phyloP scores from a whole-genome alignment of 2,888 invertebrate genomes.

The Cyclophora punctaria region DNA sequence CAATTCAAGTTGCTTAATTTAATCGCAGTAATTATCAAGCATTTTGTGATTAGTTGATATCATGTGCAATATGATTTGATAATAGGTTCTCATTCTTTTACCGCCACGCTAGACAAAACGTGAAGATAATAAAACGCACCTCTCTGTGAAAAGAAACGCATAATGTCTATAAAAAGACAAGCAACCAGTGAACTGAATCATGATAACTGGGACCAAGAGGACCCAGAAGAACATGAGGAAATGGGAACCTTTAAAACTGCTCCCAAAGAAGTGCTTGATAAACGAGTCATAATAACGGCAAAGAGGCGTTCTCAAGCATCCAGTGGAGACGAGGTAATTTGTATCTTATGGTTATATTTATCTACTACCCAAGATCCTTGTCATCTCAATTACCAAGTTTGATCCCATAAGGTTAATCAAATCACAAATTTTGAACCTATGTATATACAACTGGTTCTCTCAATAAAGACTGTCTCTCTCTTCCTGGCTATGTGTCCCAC shows the following conservation, averaged over 20 bases:
- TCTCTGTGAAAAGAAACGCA: slow-evolving; percentile 8
- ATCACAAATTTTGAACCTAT: neutral
- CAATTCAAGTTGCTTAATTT: too few species aligned
- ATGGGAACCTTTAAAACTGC: slow-evolving; percentile 81
- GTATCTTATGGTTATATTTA: too few species aligned
- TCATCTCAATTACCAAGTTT: too few species aligned
- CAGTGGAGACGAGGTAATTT: slow-evolving; percentile 38
- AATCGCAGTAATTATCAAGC: too few species aligned
- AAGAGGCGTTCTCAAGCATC: slow-evolving; percentile 72
- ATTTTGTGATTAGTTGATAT: too few species aligned
- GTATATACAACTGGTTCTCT: neutral
- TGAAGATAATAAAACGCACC: neutral
- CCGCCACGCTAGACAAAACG: slow-evolving; percentile 11
- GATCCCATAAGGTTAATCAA: neutral
- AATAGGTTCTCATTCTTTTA: neutral
- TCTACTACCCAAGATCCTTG: too few species aligned
- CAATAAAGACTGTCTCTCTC: neutral
- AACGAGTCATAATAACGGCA: slow-evolving; percentile 86
- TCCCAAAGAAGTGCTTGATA: slow-evolving; percentile 80
- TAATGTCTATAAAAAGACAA: slow-evolving; percentile 83
- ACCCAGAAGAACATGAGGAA: slow-evolving; percentile 79
- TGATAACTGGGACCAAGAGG: slow-evolving; percentile 90
- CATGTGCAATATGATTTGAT: too few species aligned
- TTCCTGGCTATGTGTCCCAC: too few species aligned
- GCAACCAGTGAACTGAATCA: slow-evolving; percentile 86